Evolutionary conservation across 2,113 vertebrate genomes (phyloP), one percentile per base, ranked within the genome.

Genomic region (Pluvianellus socialis): DNA sequence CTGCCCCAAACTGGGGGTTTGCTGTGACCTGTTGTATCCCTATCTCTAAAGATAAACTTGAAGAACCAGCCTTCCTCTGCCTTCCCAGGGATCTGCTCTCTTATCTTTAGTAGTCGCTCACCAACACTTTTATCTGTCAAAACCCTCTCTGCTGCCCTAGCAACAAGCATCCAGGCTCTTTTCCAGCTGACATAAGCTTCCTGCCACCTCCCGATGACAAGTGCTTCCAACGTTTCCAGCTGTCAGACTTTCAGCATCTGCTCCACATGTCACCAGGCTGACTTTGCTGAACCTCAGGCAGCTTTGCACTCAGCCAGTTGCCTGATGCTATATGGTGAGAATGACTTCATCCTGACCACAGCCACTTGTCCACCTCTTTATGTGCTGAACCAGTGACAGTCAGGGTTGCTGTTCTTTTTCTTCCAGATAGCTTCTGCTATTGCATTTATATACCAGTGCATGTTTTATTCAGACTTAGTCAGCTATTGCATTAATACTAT

Each of bases 131-230:
- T 61, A 75, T 79, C 92, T 97, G 95, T 95, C 97, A 97, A 92
- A 96, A 61, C 73, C 89, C 49, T 72, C 83, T 95, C 88, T 2
- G 70, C 92, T 95, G 70, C 89, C 84, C 86, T 85, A 95, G 92
- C 91, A 95, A 95, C 83, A 85, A 72, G 47, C 94, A 95, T 81
- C 66, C 83, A 92, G 86, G 86, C 89, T 89, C 73, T 91, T 92
- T 94, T 91, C 86, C 91, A 96, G 91, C 92, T 96, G 96, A 94
- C 95, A 92, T 87, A 90, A 94, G 92, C 89, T 97, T 97, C 91
- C 97, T 96, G 89, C 77, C 96, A 94, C 83, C 91, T 96, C 86
- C 56, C 70, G 81, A 97, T 95, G 97, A 90, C 94, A 92, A 97
- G 85, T 85, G 66, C 80, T 84, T 89, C 91, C 89, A 97, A 55